A percentile compares a stretch with the other conserved stretches of the same genome.
phyloP scores from a whole-genome alignment of 2,888 invertebrate genomes.

The Cremastinae sp. region DNA sequence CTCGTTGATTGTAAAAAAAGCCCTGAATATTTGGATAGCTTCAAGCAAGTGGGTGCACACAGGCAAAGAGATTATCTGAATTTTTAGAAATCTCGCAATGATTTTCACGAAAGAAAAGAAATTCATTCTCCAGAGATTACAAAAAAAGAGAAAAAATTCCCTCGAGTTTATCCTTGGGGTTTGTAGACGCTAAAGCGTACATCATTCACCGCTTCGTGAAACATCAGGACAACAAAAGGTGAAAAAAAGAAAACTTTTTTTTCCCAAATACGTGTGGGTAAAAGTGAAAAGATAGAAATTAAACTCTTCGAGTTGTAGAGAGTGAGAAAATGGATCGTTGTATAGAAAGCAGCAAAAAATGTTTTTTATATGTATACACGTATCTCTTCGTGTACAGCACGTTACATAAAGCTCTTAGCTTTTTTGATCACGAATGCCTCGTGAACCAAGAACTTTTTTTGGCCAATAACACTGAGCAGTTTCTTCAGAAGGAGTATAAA shows the following conservation, averaged over 20 bases:
- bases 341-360: slow-evolving; percentile 3
- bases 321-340: neutral
- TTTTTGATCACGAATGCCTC: slow-evolving; percentile 18
- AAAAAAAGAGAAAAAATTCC: slow-evolving; percentile 16
- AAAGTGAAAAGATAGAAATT: slow-evolving; percentile 1
- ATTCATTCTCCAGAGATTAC: slow-evolving; percentile 5
- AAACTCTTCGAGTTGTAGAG: neutral
- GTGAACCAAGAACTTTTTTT: slow-evolving; percentile 20
- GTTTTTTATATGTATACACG: neutral
- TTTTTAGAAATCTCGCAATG: slow-evolving; percentile 22
- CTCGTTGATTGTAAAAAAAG: slow-evolving; percentile 38
- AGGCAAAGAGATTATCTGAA: slow-evolving; percentile 10
- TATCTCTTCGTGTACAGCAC: neutral
- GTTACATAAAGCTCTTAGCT: neutral
- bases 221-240: slow-evolving; percentile 1
- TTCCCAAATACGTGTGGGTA: slow-evolving; percentile 5
- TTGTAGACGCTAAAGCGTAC: slow-evolving; percentile 21
- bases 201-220: slow-evolving; percentile 39
- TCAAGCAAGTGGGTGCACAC: slow-evolving; percentile 17
- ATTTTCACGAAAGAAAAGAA: slow-evolving; percentile 18
- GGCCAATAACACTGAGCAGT: slow-evolving; percentile 1
- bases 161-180: slow-evolving; percentile 5
- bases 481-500: slow-evolving; percentile 27
- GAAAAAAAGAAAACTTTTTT: neutral
- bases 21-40: slow-evolving; percentile 14